Percentiles rank a stretch among this genome's conserved stretches.
Evolutionary conservation across 2,113 vertebrate species (phyloP).

Genomic region (Calidris pygmaea): DNA sequence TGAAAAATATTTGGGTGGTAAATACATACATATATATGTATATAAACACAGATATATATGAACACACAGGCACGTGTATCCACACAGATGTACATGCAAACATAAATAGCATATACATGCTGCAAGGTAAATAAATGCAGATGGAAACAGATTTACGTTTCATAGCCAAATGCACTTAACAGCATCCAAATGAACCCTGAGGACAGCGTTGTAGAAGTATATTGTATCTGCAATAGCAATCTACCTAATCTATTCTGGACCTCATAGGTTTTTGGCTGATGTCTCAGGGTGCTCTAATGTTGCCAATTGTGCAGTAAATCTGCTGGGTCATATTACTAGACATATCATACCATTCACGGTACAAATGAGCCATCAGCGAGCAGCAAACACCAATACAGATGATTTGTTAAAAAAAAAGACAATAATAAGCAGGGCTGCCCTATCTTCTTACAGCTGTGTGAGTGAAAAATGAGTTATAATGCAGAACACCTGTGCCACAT

Average conservation of each 20-base stretch:
- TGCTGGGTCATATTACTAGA: slow-evolving; percentile 68
- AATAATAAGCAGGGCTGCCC: slow-evolving; percentile 45
- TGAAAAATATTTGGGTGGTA: slow-evolving; percentile 21
- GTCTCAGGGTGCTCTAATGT: slow-evolving; percentile 54
- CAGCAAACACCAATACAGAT: slow-evolving; percentile 45
- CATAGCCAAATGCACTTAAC: slow-evolving; percentile 52
- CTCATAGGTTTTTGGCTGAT: slow-evolving; percentile 40
- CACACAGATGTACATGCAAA: neutral
- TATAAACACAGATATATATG: neutral
- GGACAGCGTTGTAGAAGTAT: neutral
- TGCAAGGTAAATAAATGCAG: slow-evolving; percentile 45
- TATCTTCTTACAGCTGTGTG: slow-evolving; percentile 63
- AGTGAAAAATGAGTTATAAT: slow-evolving; percentile 68
- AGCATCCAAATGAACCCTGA: slow-evolving; percentile 38
- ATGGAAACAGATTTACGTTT: slow-evolving; percentile 59
- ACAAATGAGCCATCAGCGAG: slow-evolving; percentile 70
- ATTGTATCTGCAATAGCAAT: slow-evolving; percentile 51
- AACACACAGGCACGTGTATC: neutral
- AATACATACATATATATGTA: neutral
- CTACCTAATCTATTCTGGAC: slow-evolving; percentile 42
- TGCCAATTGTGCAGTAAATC: slow-evolving; percentile 73
- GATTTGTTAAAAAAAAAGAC: slow-evolving; percentile 54
- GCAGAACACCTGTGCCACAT: slow-evolving; percentile 71
- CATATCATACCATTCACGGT: slow-evolving; percentile 57
- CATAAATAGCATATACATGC: neutral